These are phyloP conservation scores for Caenorhabditis sp. DNA, from an alignment of 2,888 invertebrate species.

Conservation along the genomic window DNA sequence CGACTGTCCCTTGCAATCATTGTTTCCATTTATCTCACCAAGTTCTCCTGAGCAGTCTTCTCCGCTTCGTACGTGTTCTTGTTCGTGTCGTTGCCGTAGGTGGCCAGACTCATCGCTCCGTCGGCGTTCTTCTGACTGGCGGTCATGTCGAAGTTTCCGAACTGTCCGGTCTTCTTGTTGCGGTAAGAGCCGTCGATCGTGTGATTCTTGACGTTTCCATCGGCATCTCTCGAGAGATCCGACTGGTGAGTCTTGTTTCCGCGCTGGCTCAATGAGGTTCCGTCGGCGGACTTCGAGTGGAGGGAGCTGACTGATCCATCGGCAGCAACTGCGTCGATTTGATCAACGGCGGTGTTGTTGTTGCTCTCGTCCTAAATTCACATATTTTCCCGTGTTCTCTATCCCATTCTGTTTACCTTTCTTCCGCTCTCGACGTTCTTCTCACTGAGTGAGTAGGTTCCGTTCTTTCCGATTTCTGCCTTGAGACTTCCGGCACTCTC, in stretches of 20 bases:
- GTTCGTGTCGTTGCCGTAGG: slow-evolving; percentile 18
- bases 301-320: slow-evolving; percentile 10
- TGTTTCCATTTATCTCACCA: slow-evolving; percentile 2
- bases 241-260: slow-evolving; percentile 26
- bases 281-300: slow-evolving; percentile 15
- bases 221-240: slow-evolving; percentile 18
- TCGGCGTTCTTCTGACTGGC: slow-evolving; percentile 25
- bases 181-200: slow-evolving; percentile 19
- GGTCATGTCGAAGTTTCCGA: slow-evolving; percentile 16
- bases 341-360: slow-evolving; percentile 28
- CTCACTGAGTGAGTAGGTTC: slow-evolving; percentile 17
- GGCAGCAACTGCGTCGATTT: slow-evolving; percentile 8
- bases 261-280: slow-evolving; percentile 22
- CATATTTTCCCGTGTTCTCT: too few relatives aligned
- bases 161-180: slow-evolving; percentile 44
- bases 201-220: slow-evolving; percentile 35
- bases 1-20: background rate
- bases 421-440: slow-evolving; percentile 45
- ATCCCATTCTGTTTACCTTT: too few relatives aligned
- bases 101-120: slow-evolving; percentile 14
- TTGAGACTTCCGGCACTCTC: slow-evolving; percentile 42
- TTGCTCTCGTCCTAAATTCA: slow-evolving; percentile 41
- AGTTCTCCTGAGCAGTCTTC: slow-evolving; percentile 17
- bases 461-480: slow-evolving; percentile 27
- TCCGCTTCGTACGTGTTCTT: slow-evolving; percentile 44